A percentile compares a stretch with the other conserved stretches of the same genome.
Evolutionary conservation across 2,888 invertebrate genomes (phyloP).

Genomic region (Chrysotoxum bicinctum): DNA sequence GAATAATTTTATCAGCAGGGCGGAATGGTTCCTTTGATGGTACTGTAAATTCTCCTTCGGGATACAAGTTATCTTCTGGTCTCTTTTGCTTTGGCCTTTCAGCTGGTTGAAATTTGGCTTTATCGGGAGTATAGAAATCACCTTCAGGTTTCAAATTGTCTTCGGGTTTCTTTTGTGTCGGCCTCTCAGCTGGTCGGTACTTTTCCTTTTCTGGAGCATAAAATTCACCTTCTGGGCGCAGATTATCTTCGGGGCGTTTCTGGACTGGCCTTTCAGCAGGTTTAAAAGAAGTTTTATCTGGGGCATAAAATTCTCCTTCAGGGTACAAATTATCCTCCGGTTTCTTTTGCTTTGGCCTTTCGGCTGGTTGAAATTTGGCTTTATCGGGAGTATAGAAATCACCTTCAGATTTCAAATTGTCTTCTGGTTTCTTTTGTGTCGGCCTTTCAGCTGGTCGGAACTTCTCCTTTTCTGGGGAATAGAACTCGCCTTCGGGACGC

Average conservation of each 20-base stretch:
- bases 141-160: neutral
- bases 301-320: constrained; percentile 83
- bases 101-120: constrained; percentile 76
- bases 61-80: constrained; percentile 78
- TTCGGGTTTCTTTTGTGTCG: neutral
- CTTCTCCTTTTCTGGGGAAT: constrained; percentile 81
- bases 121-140: neutral
- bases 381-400: constrained; percentile 80
- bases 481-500: constrained; percentile 84
- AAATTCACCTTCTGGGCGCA: neutral
- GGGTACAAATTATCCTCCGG: constrained; percentile 84
- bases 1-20: constrained; percentile 81
- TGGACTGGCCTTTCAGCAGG: neutral
- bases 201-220: neutral
- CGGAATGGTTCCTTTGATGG: constrained; percentile 77
- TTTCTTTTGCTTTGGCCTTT: constrained; percentile 82
- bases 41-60: constrained; percentile 83
- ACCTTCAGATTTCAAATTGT: constrained; percentile 84
- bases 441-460: constrained; percentile 82
- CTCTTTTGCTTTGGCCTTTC: constrained; percentile 82
- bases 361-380: constrained; percentile 81
- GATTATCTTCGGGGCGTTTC: neutral
- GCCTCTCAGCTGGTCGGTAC: neutral
- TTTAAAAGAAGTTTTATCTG: constrained; percentile 73
- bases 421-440: constrained; percentile 82